Evolutionary conservation across 2,888 invertebrate species (phyloP).

Genomic region (Hydriomena furcata): DNA sequence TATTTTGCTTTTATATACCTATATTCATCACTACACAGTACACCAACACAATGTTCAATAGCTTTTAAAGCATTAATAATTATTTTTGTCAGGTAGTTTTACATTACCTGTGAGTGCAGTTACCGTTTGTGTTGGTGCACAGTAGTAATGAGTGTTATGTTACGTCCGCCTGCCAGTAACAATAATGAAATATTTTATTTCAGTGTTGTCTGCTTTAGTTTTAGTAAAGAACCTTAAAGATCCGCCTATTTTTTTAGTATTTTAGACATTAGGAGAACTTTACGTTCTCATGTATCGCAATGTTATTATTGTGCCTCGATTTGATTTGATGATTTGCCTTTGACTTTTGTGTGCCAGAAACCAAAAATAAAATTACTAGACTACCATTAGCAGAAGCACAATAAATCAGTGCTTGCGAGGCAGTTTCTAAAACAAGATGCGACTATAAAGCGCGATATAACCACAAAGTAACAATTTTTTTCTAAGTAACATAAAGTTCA

Average conservation of each 20-base stretch:
- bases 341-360: background rate
- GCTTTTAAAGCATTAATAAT: too few species aligned
- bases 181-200: too few species aligned
- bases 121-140: too few species aligned
- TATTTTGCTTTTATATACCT: too few species aligned
- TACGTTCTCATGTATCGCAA: background rate
- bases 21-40: background rate
- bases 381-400: constrained; percentile 2
- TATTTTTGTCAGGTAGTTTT: too few species aligned
- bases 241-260: constrained; percentile 8
- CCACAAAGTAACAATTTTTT: too few species aligned
- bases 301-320: constrained; percentile 10
- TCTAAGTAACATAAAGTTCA: too few species aligned
- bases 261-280: background rate
- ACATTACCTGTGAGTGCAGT: too few species aligned
- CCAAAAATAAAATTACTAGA: background rate
- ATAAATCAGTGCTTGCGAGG: constrained; percentile 2
- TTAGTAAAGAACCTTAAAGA: background rate
- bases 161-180: too few species aligned
- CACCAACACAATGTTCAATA: background rate
- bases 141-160: too few species aligned
- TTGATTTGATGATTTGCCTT: constrained; percentile 10
- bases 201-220: background rate
- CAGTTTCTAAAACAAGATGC: background rate
- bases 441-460: background rate